These are phyloP conservation scores for Drosophila takahashii DNA, from an alignment of 1,140 invertebrate genomes.

Conservation along the genomic window DNA sequence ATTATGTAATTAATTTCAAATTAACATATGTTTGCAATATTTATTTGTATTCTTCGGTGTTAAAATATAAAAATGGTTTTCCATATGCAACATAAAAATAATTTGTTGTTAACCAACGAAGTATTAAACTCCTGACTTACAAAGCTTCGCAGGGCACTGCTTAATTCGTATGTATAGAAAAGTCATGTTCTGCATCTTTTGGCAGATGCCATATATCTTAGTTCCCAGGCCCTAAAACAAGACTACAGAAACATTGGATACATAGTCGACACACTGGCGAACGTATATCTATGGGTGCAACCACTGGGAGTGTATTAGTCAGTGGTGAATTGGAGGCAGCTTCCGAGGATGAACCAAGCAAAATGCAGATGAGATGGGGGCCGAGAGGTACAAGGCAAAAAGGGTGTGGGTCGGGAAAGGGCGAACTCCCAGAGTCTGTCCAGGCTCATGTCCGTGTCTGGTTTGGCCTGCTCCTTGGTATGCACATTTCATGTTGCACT, in stretches of 20 bases:
- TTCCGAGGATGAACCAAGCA: conserved; percentile 4
- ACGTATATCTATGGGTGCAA: conserved; percentile 26
- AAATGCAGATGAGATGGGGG: conserved; percentile 17
- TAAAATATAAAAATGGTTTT: no score
- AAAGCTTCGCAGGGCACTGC: background rate
- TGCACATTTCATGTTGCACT: conserved; percentile 82
- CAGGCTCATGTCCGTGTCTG: conserved; percentile 33
- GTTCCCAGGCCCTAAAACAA: conserved; percentile 51
- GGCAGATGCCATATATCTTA: conserved; percentile 79
- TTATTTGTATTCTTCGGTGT: no score
- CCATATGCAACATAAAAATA: background rate
- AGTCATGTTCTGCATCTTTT: conserved; percentile 77
- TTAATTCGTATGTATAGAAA: conserved; percentile 38
- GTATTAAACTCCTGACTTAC: background rate
- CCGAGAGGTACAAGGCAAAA: background rate
- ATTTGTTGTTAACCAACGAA: background rate
- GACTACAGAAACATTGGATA: conserved; percentile 66
- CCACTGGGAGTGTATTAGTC: conserved; percentile 66
- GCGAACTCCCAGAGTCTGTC: conserved; percentile 24
- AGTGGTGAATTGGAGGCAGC: conserved; percentile 38
- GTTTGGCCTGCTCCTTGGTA: conserved; percentile 67
- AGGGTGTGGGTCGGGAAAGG: conserved; percentile 17
- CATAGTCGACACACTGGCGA: conserved; percentile 44
- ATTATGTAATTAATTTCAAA: no score
- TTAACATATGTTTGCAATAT: background rate